Percentiles rank a stretch among this genome's conserved stretches.
These are phyloP conservation scores for Lagorchestes hirsutus DNA, from an alignment of 2,797 vertebrate species.

Conservation along the genomic window DNA sequence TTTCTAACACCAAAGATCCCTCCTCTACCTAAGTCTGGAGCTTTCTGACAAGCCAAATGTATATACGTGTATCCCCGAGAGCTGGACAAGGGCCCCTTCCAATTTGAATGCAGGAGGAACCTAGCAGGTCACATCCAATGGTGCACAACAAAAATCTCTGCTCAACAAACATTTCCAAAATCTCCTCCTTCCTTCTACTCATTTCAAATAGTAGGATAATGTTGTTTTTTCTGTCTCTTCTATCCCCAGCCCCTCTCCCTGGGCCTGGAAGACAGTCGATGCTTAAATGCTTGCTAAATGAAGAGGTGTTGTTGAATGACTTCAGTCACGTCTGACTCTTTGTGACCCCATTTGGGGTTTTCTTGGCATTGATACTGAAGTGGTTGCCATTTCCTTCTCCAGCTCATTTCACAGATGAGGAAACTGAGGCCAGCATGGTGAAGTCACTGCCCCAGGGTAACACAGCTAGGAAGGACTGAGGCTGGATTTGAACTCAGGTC, in stretches of 20 bases:
- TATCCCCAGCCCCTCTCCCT: not conserved
- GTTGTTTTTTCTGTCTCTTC: too few relatives aligned
- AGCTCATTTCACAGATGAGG: not conserved
- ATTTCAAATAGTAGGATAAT: not conserved
- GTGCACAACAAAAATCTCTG: not conserved
- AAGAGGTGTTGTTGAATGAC: not conserved
- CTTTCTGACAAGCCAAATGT: not conserved
- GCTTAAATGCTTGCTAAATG: not conserved
- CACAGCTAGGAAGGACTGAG: not conserved
- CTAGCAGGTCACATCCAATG: too few relatives aligned
- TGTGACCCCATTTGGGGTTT: not conserved
- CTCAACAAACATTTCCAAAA: not conserved
- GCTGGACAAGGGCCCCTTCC: not conserved
- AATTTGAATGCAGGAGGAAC: not conserved
- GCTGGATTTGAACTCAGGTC: not conserved
- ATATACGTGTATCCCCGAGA: not conserved
- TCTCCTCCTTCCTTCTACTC: not conserved
- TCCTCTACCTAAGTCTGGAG: not conserved
- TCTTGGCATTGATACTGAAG: not conserved
- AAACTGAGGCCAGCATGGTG: not conserved
- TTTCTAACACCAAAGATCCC: not conserved
- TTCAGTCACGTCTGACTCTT: not conserved
- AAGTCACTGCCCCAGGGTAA: not conserved
- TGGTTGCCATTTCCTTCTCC: not conserved
- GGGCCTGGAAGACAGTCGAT: not conserved